Conservation (phyloP, 2,797 vertebrate species). For the Apogon talboti region DNA sequence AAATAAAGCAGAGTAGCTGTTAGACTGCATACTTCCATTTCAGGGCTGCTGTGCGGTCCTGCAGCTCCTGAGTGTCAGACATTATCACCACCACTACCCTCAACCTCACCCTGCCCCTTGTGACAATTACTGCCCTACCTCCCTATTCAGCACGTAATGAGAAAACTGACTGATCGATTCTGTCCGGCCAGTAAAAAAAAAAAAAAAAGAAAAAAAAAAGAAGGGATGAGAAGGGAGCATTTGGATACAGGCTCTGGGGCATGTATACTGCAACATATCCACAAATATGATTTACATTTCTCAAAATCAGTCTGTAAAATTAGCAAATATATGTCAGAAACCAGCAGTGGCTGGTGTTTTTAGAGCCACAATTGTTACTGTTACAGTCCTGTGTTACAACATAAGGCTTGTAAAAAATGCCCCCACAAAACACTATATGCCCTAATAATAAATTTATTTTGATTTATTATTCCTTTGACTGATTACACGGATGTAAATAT, state of each 20-base stretch:
- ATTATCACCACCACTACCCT: slow-evolving; percentile 79
- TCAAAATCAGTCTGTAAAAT: slow-evolving; percentile 9
- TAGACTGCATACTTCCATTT: slow-evolving; percentile 71
- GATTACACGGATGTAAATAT: slow-evolving; percentile 81
- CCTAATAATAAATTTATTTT: slow-evolving; percentile 71
- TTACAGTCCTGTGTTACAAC: too few relatives aligned
- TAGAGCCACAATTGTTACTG: too few relatives aligned
- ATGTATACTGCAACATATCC: slow-evolving; percentile 50
- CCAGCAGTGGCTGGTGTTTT: too few relatives aligned
- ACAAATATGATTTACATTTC: slow-evolving; percentile 26
- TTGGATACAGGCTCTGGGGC: slow-evolving; percentile 56
- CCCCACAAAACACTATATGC: slow-evolving; percentile 55
- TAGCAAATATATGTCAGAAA: neutral
- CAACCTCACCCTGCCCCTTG: slow-evolving; percentile 81
- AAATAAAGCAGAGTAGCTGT: slow-evolving; percentile 68
- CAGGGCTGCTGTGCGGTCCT: slow-evolving; percentile 69
- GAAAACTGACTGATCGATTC: slow-evolving; percentile 86
- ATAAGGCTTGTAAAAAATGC: too few relatives aligned
- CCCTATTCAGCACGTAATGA: slow-evolving; percentile 85
- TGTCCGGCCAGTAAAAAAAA: slow-evolving; percentile 73
- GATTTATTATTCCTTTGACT: slow-evolving; percentile 77
- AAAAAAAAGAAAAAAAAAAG: too few relatives aligned
- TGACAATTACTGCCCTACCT: slow-evolving; percentile 84
- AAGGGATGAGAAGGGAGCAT: slow-evolving; percentile 60
- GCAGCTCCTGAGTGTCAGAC: slow-evolving; percentile 77